Conservation (phyloP, 2,888 invertebrate genomes). For the Rhamnusium bicolor region DNA sequence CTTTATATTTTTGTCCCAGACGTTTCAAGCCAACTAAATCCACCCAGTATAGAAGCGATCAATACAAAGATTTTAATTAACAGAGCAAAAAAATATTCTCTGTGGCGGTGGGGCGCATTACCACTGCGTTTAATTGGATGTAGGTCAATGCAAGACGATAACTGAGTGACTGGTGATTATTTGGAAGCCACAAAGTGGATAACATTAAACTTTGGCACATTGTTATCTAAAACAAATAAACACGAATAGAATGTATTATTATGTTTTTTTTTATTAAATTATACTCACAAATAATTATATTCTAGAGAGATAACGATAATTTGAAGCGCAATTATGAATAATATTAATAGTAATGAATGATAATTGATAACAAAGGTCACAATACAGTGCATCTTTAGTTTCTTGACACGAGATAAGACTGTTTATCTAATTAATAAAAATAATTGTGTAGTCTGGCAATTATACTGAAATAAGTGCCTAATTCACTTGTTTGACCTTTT, state of each 20-base stretch:
- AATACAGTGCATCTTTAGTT: slow-evolving; percentile 26
- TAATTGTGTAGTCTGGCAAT: slow-evolving; percentile 28
- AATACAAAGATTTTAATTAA: no score
- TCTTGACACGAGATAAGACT: slow-evolving; percentile 34
- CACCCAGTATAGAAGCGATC: no score
- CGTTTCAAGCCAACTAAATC: no score
- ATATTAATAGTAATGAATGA: slow-evolving; percentile 3
- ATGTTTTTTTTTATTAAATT: not conserved
- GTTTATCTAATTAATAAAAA: slow-evolving; percentile 31
- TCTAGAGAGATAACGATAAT: not conserved
- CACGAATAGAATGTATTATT: no score
- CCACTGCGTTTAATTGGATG: not conserved
- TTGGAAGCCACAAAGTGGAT: not conserved
- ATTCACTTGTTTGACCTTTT: slow-evolving; percentile 25
- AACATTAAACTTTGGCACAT: not conserved
- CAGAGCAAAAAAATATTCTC: no score
- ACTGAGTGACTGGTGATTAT: not conserved
- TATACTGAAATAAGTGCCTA: slow-evolving; percentile 16
- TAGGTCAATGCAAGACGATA: not conserved
- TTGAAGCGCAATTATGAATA: slow-evolving; percentile 5
- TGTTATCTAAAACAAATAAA: not conserved
- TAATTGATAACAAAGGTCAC: slow-evolving; percentile 26
- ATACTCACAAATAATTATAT: not conserved
- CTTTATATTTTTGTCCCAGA: no score
- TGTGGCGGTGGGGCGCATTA: not conserved